Evolutionary conservation across 2,797 vertebrate genomes (phyloP), one percentile per base, ranked within the genome.

Genomic region (Chelon auratus): DNA sequence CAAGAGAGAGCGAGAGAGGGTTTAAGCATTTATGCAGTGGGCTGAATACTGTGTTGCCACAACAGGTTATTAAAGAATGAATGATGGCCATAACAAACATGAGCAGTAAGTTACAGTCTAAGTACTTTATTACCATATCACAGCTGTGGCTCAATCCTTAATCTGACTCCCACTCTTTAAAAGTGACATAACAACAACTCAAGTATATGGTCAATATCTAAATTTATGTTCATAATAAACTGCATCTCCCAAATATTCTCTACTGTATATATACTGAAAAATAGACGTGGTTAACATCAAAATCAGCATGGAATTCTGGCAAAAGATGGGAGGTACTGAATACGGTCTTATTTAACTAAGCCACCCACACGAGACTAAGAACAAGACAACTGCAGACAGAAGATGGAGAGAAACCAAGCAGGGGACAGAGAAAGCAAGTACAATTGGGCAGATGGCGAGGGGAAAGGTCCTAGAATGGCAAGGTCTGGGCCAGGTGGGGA

Each of bases 251-350:
- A 17, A 43, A 43, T 43, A 8, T 3, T 43, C 33, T 55, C 14
- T 15, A 55, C 33, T 50, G 37, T 59, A 36, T 70, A 40, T 51
- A 37, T 65, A 20, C 36, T 48, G 17, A 36, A 52, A 42, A 43
- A 58, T 37, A 22, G 62, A 74, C 65, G 62, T 63, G 65, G 91
- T 89, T 84, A 84, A 83, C 72, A 77, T 79, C 77, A 60, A 76
- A 82, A 89, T 83, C 62, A 65, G 52, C 75, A 81, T 87, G 53
- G 83, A 80, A 80, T 78, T 83, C 48, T 73, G 62, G 54, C 11
- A 75, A 86, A 66, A 84, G 61, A 68, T 68, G 15, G 15, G 55
- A 77, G 58, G 42, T 68, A 68, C 45, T 67, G 18, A 75, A 66
- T n/a, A 9, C 58, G 39, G 60, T 83, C 22, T 56, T 56, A 75